Percentiles rank a stretch among this genome's conserved stretches.
phyloP scores from a whole-genome alignment of 2,797 vertebrate species.

The Pangasius djambal region DNA sequence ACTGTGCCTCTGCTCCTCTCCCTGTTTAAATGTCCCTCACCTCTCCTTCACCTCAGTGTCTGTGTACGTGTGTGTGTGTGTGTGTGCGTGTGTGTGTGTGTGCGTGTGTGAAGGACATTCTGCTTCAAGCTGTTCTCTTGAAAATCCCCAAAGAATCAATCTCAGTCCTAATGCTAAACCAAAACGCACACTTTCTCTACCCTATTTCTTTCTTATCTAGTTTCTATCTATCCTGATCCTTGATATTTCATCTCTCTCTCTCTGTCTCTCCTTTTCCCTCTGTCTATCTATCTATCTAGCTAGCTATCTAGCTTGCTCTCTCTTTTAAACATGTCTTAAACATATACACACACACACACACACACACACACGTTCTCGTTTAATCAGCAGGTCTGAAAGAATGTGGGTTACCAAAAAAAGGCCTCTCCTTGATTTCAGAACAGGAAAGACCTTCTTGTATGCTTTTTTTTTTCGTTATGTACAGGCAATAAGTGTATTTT shows the following conservation, averaged over 20 bases:
- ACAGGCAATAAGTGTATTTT: slow-evolving; percentile 68
- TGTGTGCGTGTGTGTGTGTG: slow-evolving; percentile 2
- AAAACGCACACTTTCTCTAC: slow-evolving; percentile 28
- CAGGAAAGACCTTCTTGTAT: slow-evolving; percentile 62
- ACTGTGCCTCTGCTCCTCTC: slow-evolving; percentile 39
- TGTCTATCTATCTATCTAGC: neutral
- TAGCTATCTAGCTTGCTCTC: too few species aligned
- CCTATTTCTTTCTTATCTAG: neutral
- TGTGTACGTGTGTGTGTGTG: slow-evolving; percentile 13
- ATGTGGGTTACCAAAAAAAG: slow-evolving; percentile 69
- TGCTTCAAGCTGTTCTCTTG: slow-evolving; percentile 39
- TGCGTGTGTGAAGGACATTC: slow-evolving; percentile 29
- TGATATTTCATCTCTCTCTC: neutral
- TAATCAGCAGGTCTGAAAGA: slow-evolving; percentile 81
- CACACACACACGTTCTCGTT: slow-evolving; percentile 56
- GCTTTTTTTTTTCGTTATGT: slow-evolving; percentile 64
- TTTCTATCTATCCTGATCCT: neutral
- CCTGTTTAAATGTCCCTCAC: slow-evolving; percentile 58
- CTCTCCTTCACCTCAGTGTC: slow-evolving; percentile 55
- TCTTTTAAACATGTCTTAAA: neutral
- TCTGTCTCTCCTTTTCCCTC: neutral
- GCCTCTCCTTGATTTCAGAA: slow-evolving; percentile 54
- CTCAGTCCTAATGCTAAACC: slow-evolving; percentile 57
- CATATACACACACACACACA: slow-evolving; percentile 19
- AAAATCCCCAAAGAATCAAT: slow-evolving; percentile 54